Conservation (phyloP, 2,888 invertebrate species). For the Apodemia mormo region DNA sequence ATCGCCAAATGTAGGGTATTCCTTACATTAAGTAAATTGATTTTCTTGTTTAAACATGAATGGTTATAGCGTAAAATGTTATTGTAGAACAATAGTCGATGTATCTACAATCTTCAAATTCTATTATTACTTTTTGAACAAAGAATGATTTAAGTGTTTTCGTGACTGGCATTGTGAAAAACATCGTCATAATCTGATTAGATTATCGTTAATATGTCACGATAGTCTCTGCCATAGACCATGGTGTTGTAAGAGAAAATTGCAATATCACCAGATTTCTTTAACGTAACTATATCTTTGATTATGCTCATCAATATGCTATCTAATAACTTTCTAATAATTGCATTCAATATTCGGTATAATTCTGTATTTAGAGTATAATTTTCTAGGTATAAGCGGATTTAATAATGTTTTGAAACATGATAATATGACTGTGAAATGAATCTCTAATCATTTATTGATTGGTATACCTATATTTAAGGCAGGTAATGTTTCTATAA, state of each 20-base stretch:
- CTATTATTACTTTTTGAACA: slow-evolving; percentile 35
- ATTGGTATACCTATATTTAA: too few relatives aligned
- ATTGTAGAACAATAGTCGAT: slow-evolving; percentile 27
- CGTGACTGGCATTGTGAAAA: slow-evolving; percentile 48
- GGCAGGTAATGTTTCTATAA: too few relatives aligned
- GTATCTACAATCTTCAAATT: slow-evolving; percentile 34
- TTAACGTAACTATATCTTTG: not conserved
- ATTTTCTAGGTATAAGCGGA: too few relatives aligned
- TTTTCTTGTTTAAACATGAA: too few relatives aligned
- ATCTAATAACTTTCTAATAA: not conserved
- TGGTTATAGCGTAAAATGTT: too few relatives aligned
- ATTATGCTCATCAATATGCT: not conserved
- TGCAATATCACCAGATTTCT: slow-evolving; percentile 25
- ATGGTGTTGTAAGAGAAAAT: slow-evolving; percentile 33
- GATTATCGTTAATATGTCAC: slow-evolving; percentile 45
- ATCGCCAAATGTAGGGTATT: too few relatives aligned
- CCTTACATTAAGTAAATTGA: too few relatives aligned
- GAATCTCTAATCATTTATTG: too few relatives aligned
- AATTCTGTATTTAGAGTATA: too few relatives aligned
- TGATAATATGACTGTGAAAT: too few relatives aligned
- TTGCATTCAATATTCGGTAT: too few relatives aligned
- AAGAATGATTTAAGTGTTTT: slow-evolving; percentile 41
- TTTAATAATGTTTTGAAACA: too few relatives aligned
- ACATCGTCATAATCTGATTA: slow-evolving; percentile 40
- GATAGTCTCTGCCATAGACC: slow-evolving; percentile 28